Evolutionary conservation across 1,140 invertebrate genomes (phyloP).

Genomic region (Saccostrea cuccullata): DNA sequence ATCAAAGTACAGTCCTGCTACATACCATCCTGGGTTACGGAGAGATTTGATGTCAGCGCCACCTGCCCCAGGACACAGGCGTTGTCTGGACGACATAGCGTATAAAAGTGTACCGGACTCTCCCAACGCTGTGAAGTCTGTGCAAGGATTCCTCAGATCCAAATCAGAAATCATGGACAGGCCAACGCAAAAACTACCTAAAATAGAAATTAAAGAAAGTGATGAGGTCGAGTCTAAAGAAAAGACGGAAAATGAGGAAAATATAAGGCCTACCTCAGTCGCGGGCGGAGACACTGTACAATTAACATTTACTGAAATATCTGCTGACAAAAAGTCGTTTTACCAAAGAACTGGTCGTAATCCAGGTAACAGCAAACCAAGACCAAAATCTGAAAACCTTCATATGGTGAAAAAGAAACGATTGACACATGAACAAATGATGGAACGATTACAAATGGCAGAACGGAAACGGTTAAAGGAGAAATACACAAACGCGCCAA

Average conservation of each 20-base stretch:
- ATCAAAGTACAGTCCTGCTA: constrained; percentile 64
- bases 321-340: constrained; percentile 48
- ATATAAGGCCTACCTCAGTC: constrained; percentile 12
- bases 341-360: constrained; percentile 54
- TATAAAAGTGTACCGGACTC: constrained; percentile 48
- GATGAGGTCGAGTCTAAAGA: constrained; percentile 18
- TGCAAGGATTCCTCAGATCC: constrained; percentile 34
- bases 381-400: constrained; percentile 51
- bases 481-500: constrained; percentile 55
- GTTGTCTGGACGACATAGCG: constrained; percentile 40
- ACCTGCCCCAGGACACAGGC: constrained; percentile 48
- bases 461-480: constrained; percentile 27
- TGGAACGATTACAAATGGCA: not conserved
- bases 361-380: not conserved
- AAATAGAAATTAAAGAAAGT: constrained; percentile 36
- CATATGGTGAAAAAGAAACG: not conserved
- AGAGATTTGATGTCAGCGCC: constrained; percentile 52
- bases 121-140: constrained; percentile 44
- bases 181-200: constrained; percentile 23
- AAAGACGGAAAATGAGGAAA: constrained; percentile 40
- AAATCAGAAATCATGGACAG: constrained; percentile 35
- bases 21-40: constrained; percentile 60
- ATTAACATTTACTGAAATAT: constrained; percentile 32
- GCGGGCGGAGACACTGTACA: not conserved
- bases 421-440: constrained; percentile 21